Conservation (phyloP, 2,888 invertebrate species). For the Junonia oenone region DNA sequence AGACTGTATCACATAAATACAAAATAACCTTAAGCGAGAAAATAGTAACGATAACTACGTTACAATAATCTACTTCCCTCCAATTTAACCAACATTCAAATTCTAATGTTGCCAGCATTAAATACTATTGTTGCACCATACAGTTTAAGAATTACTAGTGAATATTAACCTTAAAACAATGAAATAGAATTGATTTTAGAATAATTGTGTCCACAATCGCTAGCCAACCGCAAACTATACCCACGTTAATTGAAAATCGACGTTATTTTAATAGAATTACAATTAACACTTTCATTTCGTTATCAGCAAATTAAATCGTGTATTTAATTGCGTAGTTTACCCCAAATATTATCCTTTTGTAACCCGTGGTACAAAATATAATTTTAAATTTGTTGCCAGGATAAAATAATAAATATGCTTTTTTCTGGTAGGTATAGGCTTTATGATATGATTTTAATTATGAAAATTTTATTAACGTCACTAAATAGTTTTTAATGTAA, state of each 20-base stretch:
- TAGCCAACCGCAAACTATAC: slow-evolving; percentile 10
- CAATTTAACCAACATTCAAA: no score
- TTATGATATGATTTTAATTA: no score
- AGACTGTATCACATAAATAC: no score
- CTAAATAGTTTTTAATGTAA: no score
- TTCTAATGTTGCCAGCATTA: no score
- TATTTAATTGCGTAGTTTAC: neutral
- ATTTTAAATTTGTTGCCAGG: neutral
- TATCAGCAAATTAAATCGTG: neutral
- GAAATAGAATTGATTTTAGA: slow-evolving; percentile 2
- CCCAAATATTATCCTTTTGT: neutral
- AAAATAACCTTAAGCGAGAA: no score
- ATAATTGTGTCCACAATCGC: neutral
- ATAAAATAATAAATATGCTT: no score
- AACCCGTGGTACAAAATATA: neutral
- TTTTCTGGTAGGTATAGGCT: no score
- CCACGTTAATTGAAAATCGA: slow-evolving; percentile 17
- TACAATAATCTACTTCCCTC: no score
- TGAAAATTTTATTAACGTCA: no score
- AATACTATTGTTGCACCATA: neutral
- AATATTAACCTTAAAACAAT: neutral
- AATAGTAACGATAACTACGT: no score
- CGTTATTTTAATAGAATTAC: slow-evolving; percentile 3
- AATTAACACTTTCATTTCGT: slow-evolving; percentile 6
- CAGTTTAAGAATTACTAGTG: neutral